phyloP scores from a whole-genome alignment of 2,797 vertebrate genomes.

The Rhinoraja longicauda region DNA sequence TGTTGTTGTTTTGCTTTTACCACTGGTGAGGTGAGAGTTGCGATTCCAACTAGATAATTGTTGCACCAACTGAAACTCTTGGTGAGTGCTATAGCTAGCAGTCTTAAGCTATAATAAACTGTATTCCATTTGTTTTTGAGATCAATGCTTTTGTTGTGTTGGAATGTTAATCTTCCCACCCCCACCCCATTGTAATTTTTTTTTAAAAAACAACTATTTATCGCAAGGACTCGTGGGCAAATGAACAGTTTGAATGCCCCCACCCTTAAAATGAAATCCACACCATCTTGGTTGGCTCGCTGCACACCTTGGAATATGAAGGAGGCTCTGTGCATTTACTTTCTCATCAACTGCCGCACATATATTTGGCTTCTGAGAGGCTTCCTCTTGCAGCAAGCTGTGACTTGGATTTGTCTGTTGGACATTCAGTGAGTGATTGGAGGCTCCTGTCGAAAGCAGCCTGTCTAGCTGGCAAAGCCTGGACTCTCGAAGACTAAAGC shows the following conservation, averaged over 20 bases:
- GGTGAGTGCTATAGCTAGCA: conserved; percentile 17
- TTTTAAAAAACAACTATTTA: background rate
- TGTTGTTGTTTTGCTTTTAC: too few species aligned
- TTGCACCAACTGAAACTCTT: conserved; percentile 9
- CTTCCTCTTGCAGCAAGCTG: conserved; percentile 57
- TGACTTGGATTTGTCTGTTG: conserved; percentile 59
- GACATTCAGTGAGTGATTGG: conserved; percentile 56
- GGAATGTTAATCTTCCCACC: background rate
- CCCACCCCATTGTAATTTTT: background rate
- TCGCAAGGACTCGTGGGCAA: background rate
- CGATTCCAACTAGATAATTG: background rate
- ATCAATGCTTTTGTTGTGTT: conserved; percentile 27
- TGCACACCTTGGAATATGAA: conserved; percentile 52
- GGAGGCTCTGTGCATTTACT: conserved; percentile 56
- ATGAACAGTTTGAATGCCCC: conserved; percentile 39
- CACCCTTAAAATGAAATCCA: conserved; percentile 46
- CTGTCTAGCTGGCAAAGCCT: conserved; percentile 59
- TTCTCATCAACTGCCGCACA: conserved; percentile 53
- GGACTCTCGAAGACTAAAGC: conserved; percentile 52
- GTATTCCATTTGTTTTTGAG: background rate
- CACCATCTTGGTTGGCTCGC: conserved; percentile 50
- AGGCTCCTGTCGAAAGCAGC: conserved; percentile 57
- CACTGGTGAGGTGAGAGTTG: background rate
- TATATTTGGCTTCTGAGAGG: conserved; percentile 57
- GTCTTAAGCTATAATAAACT: background rate